Percentiles rank a stretch among this genome's conserved stretches.
Conservation (phyloP, 2,888 invertebrate genomes). For the Xylota segnis region DNA sequence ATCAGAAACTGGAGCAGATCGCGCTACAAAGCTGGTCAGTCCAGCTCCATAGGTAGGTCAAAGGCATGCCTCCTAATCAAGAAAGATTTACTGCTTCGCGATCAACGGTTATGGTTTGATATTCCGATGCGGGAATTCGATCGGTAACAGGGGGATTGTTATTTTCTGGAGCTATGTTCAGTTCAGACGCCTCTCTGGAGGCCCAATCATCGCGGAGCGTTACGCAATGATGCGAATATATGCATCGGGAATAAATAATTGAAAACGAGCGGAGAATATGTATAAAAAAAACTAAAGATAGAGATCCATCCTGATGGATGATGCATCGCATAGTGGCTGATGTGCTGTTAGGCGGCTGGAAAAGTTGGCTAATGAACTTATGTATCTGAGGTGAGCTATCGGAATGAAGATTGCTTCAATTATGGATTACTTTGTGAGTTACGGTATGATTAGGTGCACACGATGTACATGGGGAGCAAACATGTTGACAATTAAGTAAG, state of each 20-base stretch:
- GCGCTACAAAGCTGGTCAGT: slow-evolving; percentile 59
- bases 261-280: slow-evolving; percentile 48
- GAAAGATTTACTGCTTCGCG: slow-evolving; percentile 60
- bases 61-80: slow-evolving; percentile 80
- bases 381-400: slow-evolving; percentile 42
- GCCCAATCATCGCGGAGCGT: slow-evolving; percentile 62
- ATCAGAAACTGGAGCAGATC: slow-evolving; percentile 72
- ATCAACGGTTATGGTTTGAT: slow-evolving; percentile 47
- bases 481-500: slow-evolving; percentile 4
- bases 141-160: not conserved
- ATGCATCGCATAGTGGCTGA: slow-evolving; percentile 7
- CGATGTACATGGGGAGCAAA: not conserved
- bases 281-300: not conserved
- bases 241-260: slow-evolving; percentile 71
- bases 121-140: slow-evolving; percentile 10
- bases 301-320: slow-evolving; percentile 1
- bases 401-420: slow-evolving; percentile 52
- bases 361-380: slow-evolving; percentile 60
- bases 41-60: slow-evolving; percentile 83
- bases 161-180: not conserved
- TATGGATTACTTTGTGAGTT: slow-evolving; percentile 38
- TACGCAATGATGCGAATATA: slow-evolving; percentile 69
- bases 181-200: slow-evolving; percentile 13
- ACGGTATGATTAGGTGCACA: slow-evolving; percentile 23
- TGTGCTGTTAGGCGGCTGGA: slow-evolving; percentile 46